These are phyloP conservation scores for Andrena flavipes DNA, from an alignment of 2,888 invertebrate species.

Conservation along the genomic window DNA sequence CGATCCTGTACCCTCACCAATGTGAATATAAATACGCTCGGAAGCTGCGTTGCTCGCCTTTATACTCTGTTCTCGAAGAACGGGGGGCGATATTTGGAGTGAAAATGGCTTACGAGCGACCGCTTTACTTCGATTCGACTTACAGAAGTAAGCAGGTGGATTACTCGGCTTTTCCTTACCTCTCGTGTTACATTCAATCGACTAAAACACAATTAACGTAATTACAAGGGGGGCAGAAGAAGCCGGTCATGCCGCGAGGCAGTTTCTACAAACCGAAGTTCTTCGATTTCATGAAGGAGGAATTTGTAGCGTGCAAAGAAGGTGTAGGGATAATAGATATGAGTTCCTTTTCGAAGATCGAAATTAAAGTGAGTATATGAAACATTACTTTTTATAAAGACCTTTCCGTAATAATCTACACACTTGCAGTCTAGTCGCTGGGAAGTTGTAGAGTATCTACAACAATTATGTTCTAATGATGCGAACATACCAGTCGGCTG, in stretches of 20 bases:
- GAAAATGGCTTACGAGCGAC: slow-evolving; percentile 90
- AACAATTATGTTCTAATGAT: slow-evolving; percentile 89
- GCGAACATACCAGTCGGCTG: slow-evolving; percentile 88
- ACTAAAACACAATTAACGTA: not conserved
- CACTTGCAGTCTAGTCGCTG: slow-evolving; percentile 86
- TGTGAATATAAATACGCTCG: slow-evolving; percentile 88
- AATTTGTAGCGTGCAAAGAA: slow-evolving; percentile 90
- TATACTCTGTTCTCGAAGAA: slow-evolving; percentile 89
- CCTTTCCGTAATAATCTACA: slow-evolving; percentile 13
- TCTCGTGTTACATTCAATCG: not conserved
- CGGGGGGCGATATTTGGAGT: slow-evolving; percentile 89
- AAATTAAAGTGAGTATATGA: slow-evolving; percentile 87
- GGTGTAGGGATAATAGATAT: slow-evolving; percentile 92
- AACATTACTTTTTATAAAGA: not conserved
- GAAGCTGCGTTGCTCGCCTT: slow-evolving; percentile 88
- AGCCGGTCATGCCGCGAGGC: slow-evolving; percentile 87
- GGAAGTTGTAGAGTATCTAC: slow-evolving; percentile 88
- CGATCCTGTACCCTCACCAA: slow-evolving; percentile 87
- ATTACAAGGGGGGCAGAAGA: slow-evolving; percentile 84
- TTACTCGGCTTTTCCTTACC: not conserved
- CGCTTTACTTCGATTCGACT: slow-evolving; percentile 88
- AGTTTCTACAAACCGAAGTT: slow-evolving; percentile 90
- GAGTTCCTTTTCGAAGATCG: slow-evolving; percentile 92
- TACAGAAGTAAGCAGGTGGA: slow-evolving; percentile 84
- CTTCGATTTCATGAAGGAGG: slow-evolving; percentile 89